A percentile compares a stretch with the other conserved stretches of the same genome.
Conservation (phyloP, 2,888 invertebrate species). For the Aphodius granarius region DNA sequence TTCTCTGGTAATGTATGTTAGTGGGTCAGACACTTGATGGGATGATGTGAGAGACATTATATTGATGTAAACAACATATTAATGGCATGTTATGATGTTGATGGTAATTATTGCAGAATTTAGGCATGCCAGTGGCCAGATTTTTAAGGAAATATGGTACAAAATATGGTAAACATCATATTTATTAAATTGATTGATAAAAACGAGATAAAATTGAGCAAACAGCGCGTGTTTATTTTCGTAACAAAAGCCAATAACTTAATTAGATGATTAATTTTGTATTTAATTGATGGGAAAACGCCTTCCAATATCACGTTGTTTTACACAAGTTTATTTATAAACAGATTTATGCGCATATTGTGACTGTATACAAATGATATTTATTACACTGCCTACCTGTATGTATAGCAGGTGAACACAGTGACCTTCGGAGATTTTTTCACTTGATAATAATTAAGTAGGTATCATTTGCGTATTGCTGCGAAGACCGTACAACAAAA, state of each 20-base stretch:
- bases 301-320: background rate
- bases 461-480: background rate
- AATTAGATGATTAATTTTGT: background rate
- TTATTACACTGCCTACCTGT: background rate
- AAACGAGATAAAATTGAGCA: background rate
- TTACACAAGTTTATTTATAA: background rate
- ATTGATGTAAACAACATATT: background rate
- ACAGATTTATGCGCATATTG: background rate
- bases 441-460: background rate
- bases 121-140: background rate
- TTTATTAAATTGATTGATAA: background rate
- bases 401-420: background rate
- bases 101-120: background rate
- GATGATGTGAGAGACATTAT: background rate
- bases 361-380: background rate
- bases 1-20: background rate
- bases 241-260: background rate
- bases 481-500: background rate
- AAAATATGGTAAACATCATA: background rate
- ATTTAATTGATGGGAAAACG: background rate
- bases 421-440: background rate
- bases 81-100: background rate
- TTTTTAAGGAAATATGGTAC: background rate
- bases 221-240: background rate
- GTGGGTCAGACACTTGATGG: background rate